Conservation (phyloP, 2,888 invertebrate species). For the Enchytraeus crypticus region DNA sequence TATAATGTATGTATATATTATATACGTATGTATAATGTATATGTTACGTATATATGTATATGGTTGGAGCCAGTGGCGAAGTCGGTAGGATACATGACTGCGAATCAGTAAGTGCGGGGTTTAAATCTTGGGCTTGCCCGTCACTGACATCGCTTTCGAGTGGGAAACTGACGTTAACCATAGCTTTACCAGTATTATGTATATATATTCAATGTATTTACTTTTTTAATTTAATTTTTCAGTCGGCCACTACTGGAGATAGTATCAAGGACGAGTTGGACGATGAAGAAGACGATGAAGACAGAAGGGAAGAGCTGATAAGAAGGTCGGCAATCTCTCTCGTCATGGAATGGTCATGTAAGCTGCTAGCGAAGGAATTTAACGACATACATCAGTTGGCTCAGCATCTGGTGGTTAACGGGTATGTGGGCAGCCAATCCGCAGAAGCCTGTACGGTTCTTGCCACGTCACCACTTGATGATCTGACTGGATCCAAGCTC, state of each 20-base stretch:
- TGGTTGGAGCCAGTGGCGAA: too few species aligned
- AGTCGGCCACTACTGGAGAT: neutral
- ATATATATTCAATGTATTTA: neutral
- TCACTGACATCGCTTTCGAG: too few species aligned
- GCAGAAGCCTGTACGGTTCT: neutral
- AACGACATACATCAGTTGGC: conserved; percentile 1
- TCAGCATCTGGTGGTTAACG: neutral
- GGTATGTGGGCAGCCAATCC: neutral
- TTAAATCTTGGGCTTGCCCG: too few species aligned
- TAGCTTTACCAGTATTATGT: neutral
- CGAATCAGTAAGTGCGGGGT: too few species aligned
- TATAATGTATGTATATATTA: too few species aligned
- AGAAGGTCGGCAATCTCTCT: neutral
- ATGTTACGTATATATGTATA: too few species aligned
- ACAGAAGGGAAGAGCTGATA: neutral
- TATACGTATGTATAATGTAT: too few species aligned
- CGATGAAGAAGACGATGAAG: neutral
- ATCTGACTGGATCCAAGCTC: neutral
- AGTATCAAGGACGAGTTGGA: too few species aligned
- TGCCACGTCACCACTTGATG: neutral
- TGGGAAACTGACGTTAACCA: too few species aligned
- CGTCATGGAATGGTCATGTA: conserved; percentile 7
- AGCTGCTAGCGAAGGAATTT: neutral
- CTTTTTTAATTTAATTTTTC: neutral
- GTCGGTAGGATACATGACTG: too few species aligned